These are phyloP conservation scores for Latheticus oryzae DNA, from an alignment of 2,888 invertebrate genomes.

Conservation along the genomic window DNA sequence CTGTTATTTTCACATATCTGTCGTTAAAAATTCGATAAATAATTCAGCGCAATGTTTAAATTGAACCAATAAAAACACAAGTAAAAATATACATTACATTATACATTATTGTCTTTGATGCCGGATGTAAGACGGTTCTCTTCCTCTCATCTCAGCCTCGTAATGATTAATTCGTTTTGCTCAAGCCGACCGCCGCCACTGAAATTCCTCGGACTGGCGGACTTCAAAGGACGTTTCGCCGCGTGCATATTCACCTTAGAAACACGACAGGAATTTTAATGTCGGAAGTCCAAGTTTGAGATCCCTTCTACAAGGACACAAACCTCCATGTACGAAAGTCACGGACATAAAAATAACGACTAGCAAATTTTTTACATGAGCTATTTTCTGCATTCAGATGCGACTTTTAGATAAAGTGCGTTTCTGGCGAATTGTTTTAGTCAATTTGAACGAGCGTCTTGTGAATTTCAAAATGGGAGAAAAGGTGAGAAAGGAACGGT, in stretches of 20 bases:
- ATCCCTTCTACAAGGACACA: constrained; percentile 25
- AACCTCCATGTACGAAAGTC: constrained; percentile 15
- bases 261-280: constrained; percentile 46
- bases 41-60: too few relatives aligned
- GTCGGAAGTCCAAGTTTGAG: constrained; percentile 25
- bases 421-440: constrained; percentile 36
- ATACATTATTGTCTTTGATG: too few relatives aligned
- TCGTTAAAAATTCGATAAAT: too few relatives aligned
- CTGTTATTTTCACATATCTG: too few relatives aligned
- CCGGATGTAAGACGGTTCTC: constrained; percentile 1
- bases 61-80: too few relatives aligned
- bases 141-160: background rate
- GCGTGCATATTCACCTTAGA: constrained; percentile 46
- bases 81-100: too few relatives aligned
- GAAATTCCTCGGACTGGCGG: constrained; percentile 44
- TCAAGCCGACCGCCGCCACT: constrained; percentile 27
- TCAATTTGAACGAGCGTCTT: constrained; percentile 23
- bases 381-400: constrained; percentile 39
- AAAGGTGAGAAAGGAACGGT: too few relatives aligned
- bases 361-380: constrained; percentile 32
- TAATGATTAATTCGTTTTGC: constrained; percentile 30
- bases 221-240: constrained; percentile 45
- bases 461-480: constrained; percentile 32
- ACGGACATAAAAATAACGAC: constrained; percentile 37
- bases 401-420: constrained; percentile 36